Base-by-base conservation (phyloP, 2,888 invertebrate genomes). In the Tillus elongatus region DNA sequence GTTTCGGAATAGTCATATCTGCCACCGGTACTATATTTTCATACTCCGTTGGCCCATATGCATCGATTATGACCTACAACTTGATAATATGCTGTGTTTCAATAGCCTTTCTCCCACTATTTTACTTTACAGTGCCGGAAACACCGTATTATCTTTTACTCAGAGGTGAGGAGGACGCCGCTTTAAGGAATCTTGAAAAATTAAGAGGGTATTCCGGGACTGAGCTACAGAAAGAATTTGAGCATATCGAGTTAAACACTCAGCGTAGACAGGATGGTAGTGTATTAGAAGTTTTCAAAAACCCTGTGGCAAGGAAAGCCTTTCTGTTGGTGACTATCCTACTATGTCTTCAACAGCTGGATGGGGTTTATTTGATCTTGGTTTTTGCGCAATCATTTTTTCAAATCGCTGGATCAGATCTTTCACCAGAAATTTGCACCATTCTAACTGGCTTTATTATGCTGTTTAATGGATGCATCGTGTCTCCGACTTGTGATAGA, bases 271-370 rank as follows among this genome's bases (percentile, higher is more conserved):
- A 60, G 43, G 69, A 69, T 46, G 67, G 67, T 28, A 60, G 60
- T 2, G 52, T 65, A 30, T 41, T 49, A 16, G 63, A 65, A 39
- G 56, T 67, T n/a, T 58, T 58, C 34, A 64, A 70, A 51, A 75
- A 77, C 1, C 74, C 76, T 40, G 74, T 80, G 10, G 79, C 87
- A 59, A 77, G 80, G 44, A 81, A 78, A 56, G 86, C 88, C 0
- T 72, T 88, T 54, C 71, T 84, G 47, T 74, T 82, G 32, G 80
- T 80, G 0, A 79, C 77, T 48, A 75, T 78, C 3, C 69, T 90
- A 39, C 80, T 85, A 34, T 42, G 77, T 44, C 82, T 88, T 67
- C 91, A 92, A 57, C 90, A 91, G 63, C 69, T 88, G 45, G 78
- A 79, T 1, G 86, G 87, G 2, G 82, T 86, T 56, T 86, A 86